phyloP scores from a whole-genome alignment of 2,888 invertebrate species.

The Cantharis rustica region DNA sequence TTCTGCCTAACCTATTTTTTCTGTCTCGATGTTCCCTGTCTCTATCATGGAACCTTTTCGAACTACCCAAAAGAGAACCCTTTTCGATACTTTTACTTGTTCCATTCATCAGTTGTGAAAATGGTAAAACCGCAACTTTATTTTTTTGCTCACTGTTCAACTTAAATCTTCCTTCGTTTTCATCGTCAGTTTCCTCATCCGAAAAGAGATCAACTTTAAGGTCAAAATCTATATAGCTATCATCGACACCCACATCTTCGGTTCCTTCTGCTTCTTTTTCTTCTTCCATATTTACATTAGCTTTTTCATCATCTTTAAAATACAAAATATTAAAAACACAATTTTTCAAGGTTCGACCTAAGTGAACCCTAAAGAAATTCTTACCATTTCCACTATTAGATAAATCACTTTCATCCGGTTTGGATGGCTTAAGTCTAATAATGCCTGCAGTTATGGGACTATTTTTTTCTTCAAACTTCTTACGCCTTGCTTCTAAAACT shows the following conservation, averaged over 20 bases:
- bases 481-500: slow-evolving; percentile 59
- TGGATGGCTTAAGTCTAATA: slow-evolving; percentile 55
- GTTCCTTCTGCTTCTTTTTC: slow-evolving; percentile 38
- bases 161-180: slow-evolving; percentile 54
- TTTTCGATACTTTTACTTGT: slow-evolving; percentile 11
- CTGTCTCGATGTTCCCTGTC: slow-evolving; percentile 10
- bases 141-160: slow-evolving; percentile 32
- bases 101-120: slow-evolving; percentile 31
- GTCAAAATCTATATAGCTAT: slow-evolving; percentile 42
- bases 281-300: slow-evolving; percentile 7
- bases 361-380: background rate
- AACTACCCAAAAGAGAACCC: slow-evolving; percentile 7
- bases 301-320: background rate
- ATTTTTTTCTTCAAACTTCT: slow-evolving; percentile 60
- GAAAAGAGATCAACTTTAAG: slow-evolving; percentile 51
- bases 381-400: background rate
- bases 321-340: background rate
- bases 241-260: slow-evolving; percentile 30
- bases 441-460: slow-evolving; percentile 57
- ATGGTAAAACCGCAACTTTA: slow-evolving; percentile 27
- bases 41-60: background rate
- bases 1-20: slow-evolving; percentile 2
- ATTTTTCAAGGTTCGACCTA: background rate
- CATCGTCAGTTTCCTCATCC: slow-evolving; percentile 53
- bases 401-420: slow-evolving; percentile 17